Percentiles rank a stretch among this genome's conserved stretches.
Conservation (phyloP, 2,797 vertebrate species). For the Enteromius fasciolatus region DNA sequence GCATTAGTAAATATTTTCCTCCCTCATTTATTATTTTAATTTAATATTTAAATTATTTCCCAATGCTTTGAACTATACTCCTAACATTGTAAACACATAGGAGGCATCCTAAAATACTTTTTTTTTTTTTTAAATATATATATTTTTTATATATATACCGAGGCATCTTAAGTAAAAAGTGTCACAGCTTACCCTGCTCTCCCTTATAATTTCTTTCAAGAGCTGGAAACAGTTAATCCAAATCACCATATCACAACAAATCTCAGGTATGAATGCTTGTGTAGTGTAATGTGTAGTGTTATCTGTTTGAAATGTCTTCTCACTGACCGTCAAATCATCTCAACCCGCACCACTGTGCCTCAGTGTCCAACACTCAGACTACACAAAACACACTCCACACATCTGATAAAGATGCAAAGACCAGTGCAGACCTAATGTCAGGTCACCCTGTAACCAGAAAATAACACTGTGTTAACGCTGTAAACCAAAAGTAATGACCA, state of each 20-base stretch:
- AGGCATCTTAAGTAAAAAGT: neutral
- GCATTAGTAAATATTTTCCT: neutral
- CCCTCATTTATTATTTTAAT: neutral
- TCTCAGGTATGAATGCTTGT: conserved; percentile 16
- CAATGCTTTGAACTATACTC: neutral
- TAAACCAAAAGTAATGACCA: conserved; percentile 37
- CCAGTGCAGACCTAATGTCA: conserved; percentile 12
- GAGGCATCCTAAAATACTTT: neutral
- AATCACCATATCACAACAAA: conserved; percentile 19
- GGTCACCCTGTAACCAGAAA: neutral
- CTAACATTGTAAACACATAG: neutral
- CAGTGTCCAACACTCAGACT: conserved; percentile 4
- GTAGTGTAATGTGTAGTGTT: neutral
- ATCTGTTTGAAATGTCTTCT: conserved; percentile 18
- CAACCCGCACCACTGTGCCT: conserved; percentile 48
- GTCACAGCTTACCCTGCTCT: neutral
- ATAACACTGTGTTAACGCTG: conserved; percentile 24
- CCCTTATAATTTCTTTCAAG: neutral
- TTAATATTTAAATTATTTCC: neutral
- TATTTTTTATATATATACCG: too few species aligned
- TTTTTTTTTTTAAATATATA: too few species aligned
- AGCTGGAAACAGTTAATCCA: neutral
- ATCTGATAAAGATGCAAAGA: neutral
- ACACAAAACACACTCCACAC: neutral
- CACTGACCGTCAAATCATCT: neutral